phyloP scores from a whole-genome alignment of 2,888 invertebrate species.

The Cistogaster globosa region DNA sequence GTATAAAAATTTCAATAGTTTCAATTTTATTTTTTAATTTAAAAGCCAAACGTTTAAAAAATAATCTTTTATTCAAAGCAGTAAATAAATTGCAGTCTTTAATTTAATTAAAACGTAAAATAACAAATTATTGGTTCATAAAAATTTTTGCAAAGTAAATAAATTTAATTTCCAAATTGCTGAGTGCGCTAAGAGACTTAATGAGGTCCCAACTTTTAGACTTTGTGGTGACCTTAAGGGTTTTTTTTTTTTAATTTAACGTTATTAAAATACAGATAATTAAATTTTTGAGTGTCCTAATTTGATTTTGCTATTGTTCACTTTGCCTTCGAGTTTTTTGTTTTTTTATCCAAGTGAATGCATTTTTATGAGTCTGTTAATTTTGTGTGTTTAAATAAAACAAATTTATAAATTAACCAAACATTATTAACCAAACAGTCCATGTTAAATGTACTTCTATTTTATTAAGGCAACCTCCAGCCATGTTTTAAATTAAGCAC shows the following conservation, averaged over 20 bases:
- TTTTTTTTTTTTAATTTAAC: constrained; percentile 15
- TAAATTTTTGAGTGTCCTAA: constrained; percentile 7
- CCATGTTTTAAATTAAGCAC: constrained; percentile 54
- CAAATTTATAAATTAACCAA: constrained; percentile 51
- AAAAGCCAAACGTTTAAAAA: too few species aligned
- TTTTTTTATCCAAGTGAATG: constrained; percentile 3
- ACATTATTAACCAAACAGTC: constrained; percentile 31
- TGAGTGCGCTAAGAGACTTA: too few species aligned
- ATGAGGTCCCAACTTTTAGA: background rate
- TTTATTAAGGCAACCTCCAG: constrained; percentile 14
- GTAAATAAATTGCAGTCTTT: too few species aligned
- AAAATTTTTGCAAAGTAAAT: too few species aligned
- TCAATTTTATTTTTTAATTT: too few species aligned
- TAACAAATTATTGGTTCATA: too few species aligned
- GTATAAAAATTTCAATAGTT: too few species aligned
- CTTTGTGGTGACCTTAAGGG: constrained; percentile 47
- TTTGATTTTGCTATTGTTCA: background rate
- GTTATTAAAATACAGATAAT: background rate
- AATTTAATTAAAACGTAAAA: too few species aligned
- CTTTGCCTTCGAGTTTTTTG: constrained; percentile 46
- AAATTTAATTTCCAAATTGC: too few species aligned
- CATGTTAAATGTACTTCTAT: constrained; percentile 12
- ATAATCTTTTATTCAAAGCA: too few species aligned
- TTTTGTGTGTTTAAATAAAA: background rate
- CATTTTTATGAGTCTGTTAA: background rate